phyloP scores from a whole-genome alignment of 2,888 invertebrate species.

The Celastrina argiolus region DNA sequence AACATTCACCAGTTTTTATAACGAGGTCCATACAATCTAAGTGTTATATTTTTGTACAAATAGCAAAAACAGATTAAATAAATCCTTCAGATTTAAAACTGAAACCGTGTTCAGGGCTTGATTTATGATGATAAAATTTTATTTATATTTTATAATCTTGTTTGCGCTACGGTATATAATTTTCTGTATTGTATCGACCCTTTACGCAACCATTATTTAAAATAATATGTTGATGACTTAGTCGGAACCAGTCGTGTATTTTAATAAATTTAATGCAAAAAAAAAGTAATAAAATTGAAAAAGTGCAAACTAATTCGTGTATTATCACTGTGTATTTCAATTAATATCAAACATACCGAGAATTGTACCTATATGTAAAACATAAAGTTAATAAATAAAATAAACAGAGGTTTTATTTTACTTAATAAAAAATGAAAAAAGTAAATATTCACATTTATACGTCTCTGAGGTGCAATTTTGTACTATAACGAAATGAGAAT shows the following conservation, averaged over 20 bases:
- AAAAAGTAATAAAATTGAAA: too few species aligned
- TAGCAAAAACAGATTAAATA: constrained; percentile 14
- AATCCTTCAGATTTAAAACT: constrained; percentile 4
- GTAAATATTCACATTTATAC: constrained; percentile 1
- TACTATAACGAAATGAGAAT: neutral
- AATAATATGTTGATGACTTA: too few species aligned
- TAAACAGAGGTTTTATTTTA: neutral
- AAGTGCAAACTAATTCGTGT: too few species aligned
- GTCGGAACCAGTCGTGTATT: too few species aligned
- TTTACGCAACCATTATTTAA: too few species aligned
- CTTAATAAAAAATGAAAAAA: neutral
- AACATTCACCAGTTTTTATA: constrained; percentile 25
- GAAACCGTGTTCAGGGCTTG: neutral
- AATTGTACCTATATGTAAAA: too few species aligned
- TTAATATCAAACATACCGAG: too few species aligned
- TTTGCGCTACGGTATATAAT: neutral
- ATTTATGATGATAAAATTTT: neutral
- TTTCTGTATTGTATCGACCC: too few species aligned
- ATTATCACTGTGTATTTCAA: too few species aligned
- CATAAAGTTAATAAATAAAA: too few species aligned
- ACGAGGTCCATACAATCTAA: constrained; percentile 17
- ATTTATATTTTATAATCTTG: neutral
- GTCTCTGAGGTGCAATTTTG: neutral
- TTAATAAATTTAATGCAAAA: too few species aligned
- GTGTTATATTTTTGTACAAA: constrained; percentile 14